These are phyloP conservation scores for Criorhina ranunculi DNA, from an alignment of 2,888 invertebrate genomes.

Conservation along the genomic window DNA sequence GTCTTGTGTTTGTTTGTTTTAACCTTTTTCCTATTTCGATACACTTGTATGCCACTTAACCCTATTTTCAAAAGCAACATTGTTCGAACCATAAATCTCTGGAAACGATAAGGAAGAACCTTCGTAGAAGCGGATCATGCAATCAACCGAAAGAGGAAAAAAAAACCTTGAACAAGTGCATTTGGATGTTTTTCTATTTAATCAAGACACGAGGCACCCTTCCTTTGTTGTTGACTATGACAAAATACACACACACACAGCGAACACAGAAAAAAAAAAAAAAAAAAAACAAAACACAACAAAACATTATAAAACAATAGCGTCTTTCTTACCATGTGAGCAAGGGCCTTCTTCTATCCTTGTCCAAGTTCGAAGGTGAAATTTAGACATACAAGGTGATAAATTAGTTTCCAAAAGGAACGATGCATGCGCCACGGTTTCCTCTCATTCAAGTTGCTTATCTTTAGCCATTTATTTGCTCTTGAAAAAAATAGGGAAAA, in stretches of 20 bases:
- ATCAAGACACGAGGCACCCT: conserved; percentile 39
- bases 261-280: neutral
- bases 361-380: conserved; percentile 35
- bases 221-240: conserved; percentile 4
- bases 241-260: conserved; percentile 3
- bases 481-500: conserved; percentile 32
- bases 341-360: neutral
- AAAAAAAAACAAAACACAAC: conserved; percentile 5
- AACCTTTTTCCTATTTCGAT: conserved; percentile 9
- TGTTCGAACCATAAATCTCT: conserved; percentile 54
- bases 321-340: conserved; percentile 7
- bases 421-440: conserved; percentile 25
- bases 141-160: conserved; percentile 17
- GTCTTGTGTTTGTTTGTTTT: neutral
- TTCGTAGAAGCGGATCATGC: conserved; percentile 55
- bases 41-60: conserved; percentile 1
- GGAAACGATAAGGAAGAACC: conserved; percentile 27
- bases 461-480: conserved; percentile 58
- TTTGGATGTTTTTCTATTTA: conserved; percentile 41
- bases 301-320: conserved; percentile 40
- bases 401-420: conserved; percentile 54
- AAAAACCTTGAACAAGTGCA: conserved; percentile 40
- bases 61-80: neutral
- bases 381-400: conserved; percentile 46
- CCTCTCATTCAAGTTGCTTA: conserved; percentile 35